Base-by-base conservation (phyloP, 2,888 invertebrate genomes). In the Xylota sylvarum region DNA sequence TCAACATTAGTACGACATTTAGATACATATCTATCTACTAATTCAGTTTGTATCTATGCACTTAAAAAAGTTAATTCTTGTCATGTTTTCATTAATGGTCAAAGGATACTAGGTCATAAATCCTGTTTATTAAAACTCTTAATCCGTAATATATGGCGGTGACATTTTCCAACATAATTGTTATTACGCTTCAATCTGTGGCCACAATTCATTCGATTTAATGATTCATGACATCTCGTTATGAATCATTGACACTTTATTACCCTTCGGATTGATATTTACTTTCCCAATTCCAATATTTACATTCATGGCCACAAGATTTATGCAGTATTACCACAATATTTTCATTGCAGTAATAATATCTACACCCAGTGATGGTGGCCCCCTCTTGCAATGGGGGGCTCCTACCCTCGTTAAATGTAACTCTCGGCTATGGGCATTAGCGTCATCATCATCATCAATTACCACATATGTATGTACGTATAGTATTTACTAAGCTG, bases 221-320 rank as follows among this genome's bases (percentile, higher is more conserved):
- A 37, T 58, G 32, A 32, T 32, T 17, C 35, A 58, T 37, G n/a
- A 58, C 35, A 32, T 58, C 19, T 10, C 9, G 10, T 37, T 14
- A 58, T 35, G 35, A 35, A 30, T 35, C 56, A 35, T 32, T 27
- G 30, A 5, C 56, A 56, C 56, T 30, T 56, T 56, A 56, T 37
- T 17, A 19, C 32, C 14, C 35, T 14, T 30, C 14, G 35, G 6
- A 17, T 35, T 58, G 10, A 23, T 50, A 23, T 50, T 10, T 50
- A 23, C 10, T 19, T 23, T 23, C 9, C 50, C 50, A 12, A 35
- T 58, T 35, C n/a, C 35, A 35, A 58, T 35, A 58, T 58, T 58
- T 58, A 58, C 17, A 58, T 37, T 14, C 35, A 35, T n/a, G 30
- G 10, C 56, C 56, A 32, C 0, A 58, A 5, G 35, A 32, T 56